Percentiles rank a stretch among this genome's conserved stretches.
Conservation (phyloP, 2,888 invertebrate genomes). For the Unio delphinus region DNA sequence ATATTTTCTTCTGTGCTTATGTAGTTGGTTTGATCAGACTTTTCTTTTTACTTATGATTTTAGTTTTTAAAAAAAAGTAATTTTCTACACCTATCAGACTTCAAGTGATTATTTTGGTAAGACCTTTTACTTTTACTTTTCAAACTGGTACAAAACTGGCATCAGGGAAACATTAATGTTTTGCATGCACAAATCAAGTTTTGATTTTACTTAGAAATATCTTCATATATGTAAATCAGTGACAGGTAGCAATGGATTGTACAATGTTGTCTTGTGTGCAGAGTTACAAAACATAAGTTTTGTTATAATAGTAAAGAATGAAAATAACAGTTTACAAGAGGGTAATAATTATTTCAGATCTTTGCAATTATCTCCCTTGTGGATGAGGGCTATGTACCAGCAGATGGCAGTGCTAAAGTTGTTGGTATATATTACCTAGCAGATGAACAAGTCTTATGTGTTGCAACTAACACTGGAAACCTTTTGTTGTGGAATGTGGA, state of each 20-base stretch:
- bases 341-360: constrained; percentile 10
- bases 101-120: no score
- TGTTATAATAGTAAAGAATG: neutral
- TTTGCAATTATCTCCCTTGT: constrained; percentile 25
- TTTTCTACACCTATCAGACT: no score
- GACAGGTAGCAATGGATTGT: no score
- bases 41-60: no score
- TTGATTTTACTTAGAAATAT: neutral
- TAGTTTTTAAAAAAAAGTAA: no score
- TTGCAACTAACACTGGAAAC: constrained; percentile 57
- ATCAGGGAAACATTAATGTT: no score
- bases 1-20: no score
- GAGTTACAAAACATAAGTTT: neutral
- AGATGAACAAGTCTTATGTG: constrained; percentile 64
- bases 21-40: no score
- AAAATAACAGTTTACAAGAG: neutral
- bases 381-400: constrained; percentile 31
- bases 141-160: no score
- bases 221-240: constrained; percentile 6
- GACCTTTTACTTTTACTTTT: no score
- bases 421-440: constrained; percentile 60
- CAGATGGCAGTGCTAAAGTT: constrained; percentile 35
- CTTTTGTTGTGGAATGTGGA: constrained; percentile 58
- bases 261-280: neutral
- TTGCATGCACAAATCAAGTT: no score